phyloP scores from a whole-genome alignment of 2,888 invertebrate species.

The Pseudococcus jackbeardsleyi region DNA sequence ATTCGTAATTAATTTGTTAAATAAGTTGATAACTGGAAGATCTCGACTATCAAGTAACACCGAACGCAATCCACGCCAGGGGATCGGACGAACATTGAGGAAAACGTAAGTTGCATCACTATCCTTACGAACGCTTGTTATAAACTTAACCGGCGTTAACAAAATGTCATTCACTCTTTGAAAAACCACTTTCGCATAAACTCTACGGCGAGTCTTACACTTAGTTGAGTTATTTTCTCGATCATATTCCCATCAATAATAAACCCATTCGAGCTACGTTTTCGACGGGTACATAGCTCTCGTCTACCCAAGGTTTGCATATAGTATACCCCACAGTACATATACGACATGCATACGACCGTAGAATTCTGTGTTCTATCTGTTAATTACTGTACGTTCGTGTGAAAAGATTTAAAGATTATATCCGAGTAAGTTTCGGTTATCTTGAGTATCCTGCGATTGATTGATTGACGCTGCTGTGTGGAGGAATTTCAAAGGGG shows the following conservation, averaged over 20 bases:
- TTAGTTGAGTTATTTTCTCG: conserved; percentile 4
- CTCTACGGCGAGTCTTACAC: background rate
- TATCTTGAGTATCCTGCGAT: background rate
- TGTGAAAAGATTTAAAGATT: background rate
- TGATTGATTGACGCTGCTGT: background rate
- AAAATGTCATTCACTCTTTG: conserved; percentile 64
- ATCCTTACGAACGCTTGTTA: conserved; percentile 22
- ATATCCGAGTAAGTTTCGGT: background rate
- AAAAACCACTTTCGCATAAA: conserved; percentile 21
- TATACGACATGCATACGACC: conserved; percentile 7
- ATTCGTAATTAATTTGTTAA: conserved; percentile 15
- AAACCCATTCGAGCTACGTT: background rate
- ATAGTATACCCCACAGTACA: background rate
- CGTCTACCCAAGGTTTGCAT: background rate
- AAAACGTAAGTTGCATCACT: conserved; percentile 33
- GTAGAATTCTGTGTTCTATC: conserved; percentile 1
- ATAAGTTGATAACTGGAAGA: conserved; percentile 12
- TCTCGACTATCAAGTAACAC: background rate
- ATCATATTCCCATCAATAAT: background rate
- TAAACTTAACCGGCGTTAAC: conserved; percentile 62
- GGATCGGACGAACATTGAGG: conserved; percentile 20
- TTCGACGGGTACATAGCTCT: background rate
- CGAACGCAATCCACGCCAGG: background rate
- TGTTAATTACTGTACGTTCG: conserved; percentile 7
- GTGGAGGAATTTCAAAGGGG: background rate